Evolutionary conservation across 1,140 invertebrate genomes (phyloP), one percentile per base, ranked within the genome.

Genomic region (Drosophila lacteicornis): DNA sequence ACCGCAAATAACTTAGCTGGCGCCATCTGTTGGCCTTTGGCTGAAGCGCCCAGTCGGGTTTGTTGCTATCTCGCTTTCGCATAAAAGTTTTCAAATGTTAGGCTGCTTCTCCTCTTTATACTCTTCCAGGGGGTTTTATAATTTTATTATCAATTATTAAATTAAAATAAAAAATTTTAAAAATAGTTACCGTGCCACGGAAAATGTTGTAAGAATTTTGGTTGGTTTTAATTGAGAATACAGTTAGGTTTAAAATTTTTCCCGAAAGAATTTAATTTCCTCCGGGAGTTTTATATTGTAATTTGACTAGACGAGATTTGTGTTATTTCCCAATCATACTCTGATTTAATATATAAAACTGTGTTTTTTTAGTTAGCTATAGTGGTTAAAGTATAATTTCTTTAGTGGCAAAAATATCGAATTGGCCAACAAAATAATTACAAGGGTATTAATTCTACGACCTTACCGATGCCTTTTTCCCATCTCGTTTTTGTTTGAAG

Each of bases 21-120:
- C 70, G 82, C 75, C 82, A 86, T 79, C 79, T 86, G 49, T 69
- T 46, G 82, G 67, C 15, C 17, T 46, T 25, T n/a, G 30, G 45
- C 55, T 30, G 19, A 58, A 87, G 30, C 63, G 8, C 2, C 2
- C 25, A 11, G n/a, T n/a, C 51, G 13, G 12, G 56, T 38, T 66
- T 75, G 12, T 55, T 43, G 49, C 43, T 1, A 25, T 49, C 25
- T 62, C 19, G 15, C 43, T 22, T 30, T 15, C 19, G 22, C 65
- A 17, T 17, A 22, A 50, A 71, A 38, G 36, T 73, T 73, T 63
- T 17, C 9, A 49, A 33, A 55, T 45, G 27, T 17, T 53, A n/a
- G 9, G 17, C 43, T 46, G 8, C 19, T 46, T 13, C 17, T n/a
- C n/a, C 13, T 36, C 7, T 33, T 25, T 25, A 56, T 40, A 25